These are phyloP conservation scores for Melanotaenia maccullochi DNA, from an alignment of 2,797 vertebrate species.

Conservation along the genomic window DNA sequence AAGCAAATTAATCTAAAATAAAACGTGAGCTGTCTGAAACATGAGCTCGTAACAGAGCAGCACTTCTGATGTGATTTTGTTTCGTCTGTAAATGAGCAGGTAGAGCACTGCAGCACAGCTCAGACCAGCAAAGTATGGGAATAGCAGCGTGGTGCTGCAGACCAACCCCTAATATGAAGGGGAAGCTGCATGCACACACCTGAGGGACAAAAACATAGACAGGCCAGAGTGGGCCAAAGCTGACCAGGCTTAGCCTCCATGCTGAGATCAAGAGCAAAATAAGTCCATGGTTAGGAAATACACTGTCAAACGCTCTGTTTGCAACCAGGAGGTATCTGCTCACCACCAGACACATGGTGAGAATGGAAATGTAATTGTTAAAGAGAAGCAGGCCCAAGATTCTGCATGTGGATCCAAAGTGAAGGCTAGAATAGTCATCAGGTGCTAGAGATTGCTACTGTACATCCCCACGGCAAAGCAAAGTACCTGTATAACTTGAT, in stretches of 20 bases:
- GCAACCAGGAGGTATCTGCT: constrained; percentile 88
- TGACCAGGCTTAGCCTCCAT: constrained; percentile 83
- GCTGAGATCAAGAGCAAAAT: constrained; percentile 74
- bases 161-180: constrained; percentile 83
- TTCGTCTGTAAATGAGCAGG: constrained; percentile 86
- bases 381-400: constrained; percentile 89
- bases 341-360: constrained; percentile 87
- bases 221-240: constrained; percentile 87
- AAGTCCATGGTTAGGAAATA: constrained; percentile 80
- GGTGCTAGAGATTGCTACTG: constrained; percentile 84
- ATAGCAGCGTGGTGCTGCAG: constrained; percentile 87
- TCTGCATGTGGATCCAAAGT: constrained; percentile 76
- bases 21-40: no score
- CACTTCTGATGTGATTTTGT: constrained; percentile 77
- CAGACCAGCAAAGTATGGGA: constrained; percentile 87
- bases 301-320: constrained; percentile 81
- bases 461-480: constrained; percentile 85
- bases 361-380: constrained; percentile 88
- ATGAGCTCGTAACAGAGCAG: constrained; percentile 83
- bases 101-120: constrained; percentile 88
- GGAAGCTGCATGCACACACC: constrained; percentile 93
- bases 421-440: constrained; percentile 88
- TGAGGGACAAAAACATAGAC: constrained; percentile 85
- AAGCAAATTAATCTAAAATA: no score
- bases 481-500: constrained; percentile 84